phyloP scores from a whole-genome alignment of 2,888 invertebrate genomes.

The Endotricha flammealis region DNA sequence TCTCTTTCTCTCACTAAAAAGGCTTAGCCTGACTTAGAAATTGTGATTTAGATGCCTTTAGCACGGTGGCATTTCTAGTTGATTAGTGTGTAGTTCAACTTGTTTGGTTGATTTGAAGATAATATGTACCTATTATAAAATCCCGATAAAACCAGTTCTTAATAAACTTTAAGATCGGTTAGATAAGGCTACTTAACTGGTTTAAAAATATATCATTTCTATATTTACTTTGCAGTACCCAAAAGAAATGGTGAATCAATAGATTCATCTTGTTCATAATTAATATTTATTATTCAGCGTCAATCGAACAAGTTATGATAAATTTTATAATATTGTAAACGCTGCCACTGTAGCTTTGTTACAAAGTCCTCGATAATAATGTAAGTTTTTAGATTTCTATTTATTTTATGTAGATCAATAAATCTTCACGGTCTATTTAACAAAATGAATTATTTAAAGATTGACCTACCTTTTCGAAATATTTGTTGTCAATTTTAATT shows the following conservation, averaged over 20 bases:
- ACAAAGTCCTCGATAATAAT: slow-evolving; percentile 25
- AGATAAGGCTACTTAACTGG: no score
- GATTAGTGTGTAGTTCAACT: slow-evolving; percentile 10
- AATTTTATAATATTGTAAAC: slow-evolving; percentile 24
- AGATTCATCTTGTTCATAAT: not conserved
- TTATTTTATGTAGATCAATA: no score
- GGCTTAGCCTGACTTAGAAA: slow-evolving; percentile 62
- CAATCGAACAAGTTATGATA: slow-evolving; percentile 5
- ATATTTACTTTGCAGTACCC: no score
- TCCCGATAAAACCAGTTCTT: no score
- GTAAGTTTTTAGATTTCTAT: no score
- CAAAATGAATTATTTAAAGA: no score
- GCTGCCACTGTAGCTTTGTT: slow-evolving; percentile 62
- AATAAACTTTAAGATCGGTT: no score
- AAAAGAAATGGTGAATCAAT: not conserved
- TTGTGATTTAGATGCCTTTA: slow-evolving; percentile 74
- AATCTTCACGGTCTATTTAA: no score
- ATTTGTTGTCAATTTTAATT: no score
- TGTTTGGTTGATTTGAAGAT: slow-evolving; percentile 10
- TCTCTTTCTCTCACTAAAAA: slow-evolving; percentile 49
- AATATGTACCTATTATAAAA: no score
- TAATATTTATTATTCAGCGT: not conserved
- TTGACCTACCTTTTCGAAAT: no score
- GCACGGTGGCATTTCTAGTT: slow-evolving; percentile 40
- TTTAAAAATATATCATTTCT: no score